Conservation (phyloP, 2,797 vertebrate species). For the Manis pentadactyla region DNA sequence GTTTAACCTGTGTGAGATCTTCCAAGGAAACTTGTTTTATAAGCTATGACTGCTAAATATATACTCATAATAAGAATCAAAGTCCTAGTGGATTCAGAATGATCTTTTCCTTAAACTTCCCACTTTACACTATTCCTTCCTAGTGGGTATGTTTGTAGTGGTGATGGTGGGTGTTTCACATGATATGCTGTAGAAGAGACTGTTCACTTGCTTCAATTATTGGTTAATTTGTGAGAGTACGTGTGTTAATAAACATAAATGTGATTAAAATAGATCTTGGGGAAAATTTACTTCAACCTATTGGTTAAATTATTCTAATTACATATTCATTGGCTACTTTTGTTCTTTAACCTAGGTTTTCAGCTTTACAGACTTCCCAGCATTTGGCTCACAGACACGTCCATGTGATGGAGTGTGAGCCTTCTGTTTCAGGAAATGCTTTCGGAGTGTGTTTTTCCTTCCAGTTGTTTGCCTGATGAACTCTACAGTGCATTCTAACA, state of each 20-base stretch:
- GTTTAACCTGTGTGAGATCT: background rate
- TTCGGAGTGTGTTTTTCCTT: background rate
- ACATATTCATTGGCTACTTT: background rate
- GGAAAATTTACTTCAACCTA: background rate
- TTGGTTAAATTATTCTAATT: background rate
- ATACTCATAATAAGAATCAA: background rate
- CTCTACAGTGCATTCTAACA: background rate
- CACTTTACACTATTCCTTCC: background rate
- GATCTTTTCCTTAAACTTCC: conserved; percentile 42
- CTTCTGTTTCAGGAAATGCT: background rate
- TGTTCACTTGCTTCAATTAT: conserved; percentile 24
- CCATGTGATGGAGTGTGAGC: background rate
- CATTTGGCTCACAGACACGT: background rate
- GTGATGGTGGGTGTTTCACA: background rate
- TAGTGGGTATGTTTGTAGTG: background rate
- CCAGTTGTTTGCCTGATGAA: background rate
- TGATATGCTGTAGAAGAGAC: background rate
- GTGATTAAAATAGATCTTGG: background rate
- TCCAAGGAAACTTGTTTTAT: background rate
- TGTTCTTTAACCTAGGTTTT: background rate
- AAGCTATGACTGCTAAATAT: background rate
- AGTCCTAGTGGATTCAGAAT: background rate
- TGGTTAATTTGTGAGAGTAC: background rate
- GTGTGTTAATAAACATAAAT: conserved; percentile 41
- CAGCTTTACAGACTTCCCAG: background rate